phyloP scores from a whole-genome alignment of 2,113 vertebrate species.

The Tichodroma muraria region DNA sequence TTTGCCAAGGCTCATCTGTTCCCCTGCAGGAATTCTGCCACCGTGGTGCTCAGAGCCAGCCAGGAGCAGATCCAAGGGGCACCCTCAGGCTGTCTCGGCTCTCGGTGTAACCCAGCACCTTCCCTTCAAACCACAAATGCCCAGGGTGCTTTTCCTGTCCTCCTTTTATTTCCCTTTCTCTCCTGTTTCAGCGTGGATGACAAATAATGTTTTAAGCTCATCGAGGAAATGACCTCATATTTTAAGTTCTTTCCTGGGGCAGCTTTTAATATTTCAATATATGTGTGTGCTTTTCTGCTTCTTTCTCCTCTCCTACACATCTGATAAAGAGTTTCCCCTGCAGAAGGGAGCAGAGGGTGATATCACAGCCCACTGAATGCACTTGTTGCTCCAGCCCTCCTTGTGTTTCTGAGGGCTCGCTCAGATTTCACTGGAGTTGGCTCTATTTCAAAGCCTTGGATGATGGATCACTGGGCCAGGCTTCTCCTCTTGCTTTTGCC shows the following conservation, averaged over 20 bases:
- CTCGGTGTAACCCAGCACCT: not conserved
- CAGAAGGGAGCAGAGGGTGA: not conserved
- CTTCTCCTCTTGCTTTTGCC: slow-evolving; percentile 30
- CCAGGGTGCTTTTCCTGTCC: not conserved
- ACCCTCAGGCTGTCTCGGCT: not conserved
- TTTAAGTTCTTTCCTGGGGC: slow-evolving; percentile 40
- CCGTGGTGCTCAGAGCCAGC: not conserved
- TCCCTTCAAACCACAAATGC: not conserved
- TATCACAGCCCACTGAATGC: slow-evolving; percentile 25
- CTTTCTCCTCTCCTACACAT: not conserved
- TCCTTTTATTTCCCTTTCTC: slow-evolving; percentile 1
- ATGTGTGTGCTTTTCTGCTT: not conserved
- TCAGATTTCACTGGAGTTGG: slow-evolving; percentile 27
- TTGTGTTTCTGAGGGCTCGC: not conserved
- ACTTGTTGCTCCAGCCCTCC: slow-evolving; percentile 35
- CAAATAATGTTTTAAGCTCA: slow-evolving; percentile 38
- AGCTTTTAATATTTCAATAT: slow-evolving; percentile 32
- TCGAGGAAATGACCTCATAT: slow-evolving; percentile 59
- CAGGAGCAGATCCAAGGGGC: not conserved
- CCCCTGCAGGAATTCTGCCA: not conserved
- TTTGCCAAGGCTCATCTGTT: not conserved
- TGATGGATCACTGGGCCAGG: slow-evolving; percentile 10
- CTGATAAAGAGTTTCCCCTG: not conserved
- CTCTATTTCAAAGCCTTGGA: slow-evolving; percentile 6
- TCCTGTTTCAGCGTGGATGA: slow-evolving; percentile 1